Base-by-base conservation (phyloP, 2,113 vertebrate species). In the Nicator chloris region DNA sequence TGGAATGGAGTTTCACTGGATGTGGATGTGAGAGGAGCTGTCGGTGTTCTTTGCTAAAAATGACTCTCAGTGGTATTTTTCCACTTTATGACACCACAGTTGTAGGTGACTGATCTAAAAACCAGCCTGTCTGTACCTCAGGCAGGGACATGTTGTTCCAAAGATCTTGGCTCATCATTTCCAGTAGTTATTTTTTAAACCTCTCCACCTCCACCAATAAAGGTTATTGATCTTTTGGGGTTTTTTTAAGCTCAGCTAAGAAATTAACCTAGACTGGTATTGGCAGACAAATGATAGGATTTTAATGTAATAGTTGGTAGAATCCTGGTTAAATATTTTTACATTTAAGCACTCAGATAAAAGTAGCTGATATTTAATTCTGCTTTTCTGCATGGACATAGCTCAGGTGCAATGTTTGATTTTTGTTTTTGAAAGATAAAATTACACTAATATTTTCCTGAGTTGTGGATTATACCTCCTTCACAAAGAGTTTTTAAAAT, bases 81-180 rank as follows among this genome's bases (percentile, higher is more conserved):
- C 85, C 40, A 30, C 53, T 94, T 94, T 69, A 60, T 90, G 87
- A 88, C 93, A 92, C 86, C 71, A 90, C 87, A 91, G 82, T 93
- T 88, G 80, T 93, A 95, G 93, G 95, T 96, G 91, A 93, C 83
- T 95, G 95, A 92, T 94, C 94, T 83, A 65, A 83, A 95, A 88
- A 86, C 49, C 92, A 86, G 85, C 33, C 56, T 90, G 82, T 71
- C 35, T 86, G 44, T 93, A 94, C 91, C 92, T 89, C 83, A 84
- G 77, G 73, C 89, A 60, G 69, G 88, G 82, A 95, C 90, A 88
- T 4, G 24, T 82, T 95, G 94, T 96, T 92, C 88, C 66, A 21
- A 86, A 92, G 72, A 81, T 90, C 90, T 96, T 88, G 94, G 90
- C 85, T 96, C 69, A 71, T 47, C 61, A 50, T 45, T 83, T 90